Evolutionary conservation across 1,140 invertebrate genomes (phyloP).

Genomic region (Musca vetustissima): DNA sequence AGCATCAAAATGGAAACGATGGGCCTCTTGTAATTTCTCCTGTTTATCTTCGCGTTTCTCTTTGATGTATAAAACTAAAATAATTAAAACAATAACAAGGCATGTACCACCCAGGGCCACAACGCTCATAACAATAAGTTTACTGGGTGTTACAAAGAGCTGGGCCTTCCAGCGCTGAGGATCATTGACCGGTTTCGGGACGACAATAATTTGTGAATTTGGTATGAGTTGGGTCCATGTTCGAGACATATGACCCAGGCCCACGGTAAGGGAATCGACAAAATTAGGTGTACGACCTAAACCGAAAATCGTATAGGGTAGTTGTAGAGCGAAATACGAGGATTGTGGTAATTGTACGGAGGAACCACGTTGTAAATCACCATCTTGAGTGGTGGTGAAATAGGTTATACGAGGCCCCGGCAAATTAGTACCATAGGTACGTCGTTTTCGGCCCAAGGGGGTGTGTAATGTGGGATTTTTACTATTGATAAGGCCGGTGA

Average conservation of each 20-base stretch:
- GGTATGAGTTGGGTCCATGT: constrained; percentile 94
- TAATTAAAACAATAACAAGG: constrained; percentile 80
- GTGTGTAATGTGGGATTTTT: constrained; percentile 69
- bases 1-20: constrained; percentile 82
- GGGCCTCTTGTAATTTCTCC: constrained; percentile 84
- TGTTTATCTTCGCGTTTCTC: constrained; percentile 89
- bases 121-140: constrained; percentile 89
- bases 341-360: constrained; percentile 90
- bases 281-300: constrained; percentile 96
- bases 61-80: constrained; percentile 87
- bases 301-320: constrained; percentile 94
- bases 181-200: constrained; percentile 80
- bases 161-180: constrained; percentile 87
- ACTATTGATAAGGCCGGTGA: constrained; percentile 78
- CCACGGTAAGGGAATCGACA: constrained; percentile 86
- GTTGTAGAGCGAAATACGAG: constrained; percentile 85
- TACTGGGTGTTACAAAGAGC: constrained; percentile 94
- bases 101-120: constrained; percentile 86
- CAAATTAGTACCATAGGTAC: constrained; percentile 85
- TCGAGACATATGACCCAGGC: constrained; percentile 69
- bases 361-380: constrained; percentile 69
- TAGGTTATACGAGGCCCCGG: constrained; percentile 88
- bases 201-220: constrained; percentile 95
- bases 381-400: constrained; percentile 81
- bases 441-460: constrained; percentile 70